These are phyloP conservation scores for Eonycteris spelaea DNA, from an alignment of 2,113 vertebrate genomes.

Conservation along the genomic window DNA sequence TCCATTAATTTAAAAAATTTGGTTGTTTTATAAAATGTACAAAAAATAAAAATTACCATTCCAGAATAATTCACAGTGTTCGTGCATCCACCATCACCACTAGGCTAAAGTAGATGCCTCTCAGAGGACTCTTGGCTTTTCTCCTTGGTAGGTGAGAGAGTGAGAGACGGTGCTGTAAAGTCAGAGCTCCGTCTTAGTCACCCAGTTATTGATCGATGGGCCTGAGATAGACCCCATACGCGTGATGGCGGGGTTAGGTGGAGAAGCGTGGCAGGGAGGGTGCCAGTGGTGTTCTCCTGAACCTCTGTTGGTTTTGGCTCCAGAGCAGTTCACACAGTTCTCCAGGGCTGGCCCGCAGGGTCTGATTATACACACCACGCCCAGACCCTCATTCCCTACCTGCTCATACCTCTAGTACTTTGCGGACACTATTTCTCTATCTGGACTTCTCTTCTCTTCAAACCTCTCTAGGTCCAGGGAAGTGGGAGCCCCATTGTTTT, in stretches of 20 bases:
- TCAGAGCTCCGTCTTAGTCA: background rate
- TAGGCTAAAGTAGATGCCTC: background rate
- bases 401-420: background rate
- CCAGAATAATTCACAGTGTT: background rate
- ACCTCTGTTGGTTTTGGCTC: conserved; percentile 14
- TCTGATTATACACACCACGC: background rate
- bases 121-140: background rate
- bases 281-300: accelerated
- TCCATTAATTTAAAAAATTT: background rate
- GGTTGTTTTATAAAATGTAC: background rate
- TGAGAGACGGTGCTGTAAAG: background rate
- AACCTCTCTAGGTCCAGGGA: background rate
- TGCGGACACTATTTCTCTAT: background rate
- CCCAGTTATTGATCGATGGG: background rate
- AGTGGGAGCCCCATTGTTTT: background rate
- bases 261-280: background rate
- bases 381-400: background rate
- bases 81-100: no score
- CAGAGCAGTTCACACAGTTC: background rate
- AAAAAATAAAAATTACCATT: background rate
- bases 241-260: background rate
- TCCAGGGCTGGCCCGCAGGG: background rate
- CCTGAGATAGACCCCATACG: background rate
- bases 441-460: background rate
- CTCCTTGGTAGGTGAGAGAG: background rate